phyloP scores from a whole-genome alignment of 2,888 invertebrate genomes.

The Alcis repandata region DNA sequence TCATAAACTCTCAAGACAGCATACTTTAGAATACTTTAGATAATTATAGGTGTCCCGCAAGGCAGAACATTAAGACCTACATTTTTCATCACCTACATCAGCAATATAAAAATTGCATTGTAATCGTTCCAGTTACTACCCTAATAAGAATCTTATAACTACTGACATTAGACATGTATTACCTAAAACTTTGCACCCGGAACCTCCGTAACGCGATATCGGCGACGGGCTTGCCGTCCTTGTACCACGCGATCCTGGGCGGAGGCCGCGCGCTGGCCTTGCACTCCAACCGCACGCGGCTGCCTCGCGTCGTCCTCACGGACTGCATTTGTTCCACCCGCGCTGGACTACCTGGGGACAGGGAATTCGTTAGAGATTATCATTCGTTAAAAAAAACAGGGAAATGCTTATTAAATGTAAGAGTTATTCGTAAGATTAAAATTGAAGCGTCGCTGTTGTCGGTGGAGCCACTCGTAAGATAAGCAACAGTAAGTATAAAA shows the following conservation, averaged over 20 bases:
- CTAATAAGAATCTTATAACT: background rate
- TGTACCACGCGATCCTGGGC: slow-evolving; percentile 94
- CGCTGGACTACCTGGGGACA: slow-evolving; percentile 76
- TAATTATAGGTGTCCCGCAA: too few species aligned
- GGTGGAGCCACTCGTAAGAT: too few species aligned
- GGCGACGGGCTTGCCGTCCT: slow-evolving; percentile 89
- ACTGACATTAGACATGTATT: slow-evolving; percentile 40
- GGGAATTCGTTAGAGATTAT: slow-evolving; percentile 4
- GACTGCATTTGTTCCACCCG: slow-evolving; percentile 78
- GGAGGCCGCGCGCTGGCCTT: slow-evolving; percentile 92
- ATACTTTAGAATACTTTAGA: too few species aligned
- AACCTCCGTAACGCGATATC: slow-evolving; percentile 86
- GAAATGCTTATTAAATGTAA: background rate
- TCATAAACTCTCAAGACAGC: too few species aligned
- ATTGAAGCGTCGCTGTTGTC: too few species aligned
- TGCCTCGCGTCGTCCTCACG: slow-evolving; percentile 78
- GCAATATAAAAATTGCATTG: too few species aligned
- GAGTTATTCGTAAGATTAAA: too few species aligned
- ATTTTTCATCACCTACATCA: too few species aligned
- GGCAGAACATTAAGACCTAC: too few species aligned
- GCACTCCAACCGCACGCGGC: slow-evolving; percentile 90
- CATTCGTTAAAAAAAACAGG: background rate
- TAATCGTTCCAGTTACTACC: too few species aligned
- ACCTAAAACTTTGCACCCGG: slow-evolving; percentile 89
- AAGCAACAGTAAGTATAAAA: too few species aligned